Base-by-base conservation (phyloP, 2,888 invertebrate species). In the Melinaea menophilus region DNA sequence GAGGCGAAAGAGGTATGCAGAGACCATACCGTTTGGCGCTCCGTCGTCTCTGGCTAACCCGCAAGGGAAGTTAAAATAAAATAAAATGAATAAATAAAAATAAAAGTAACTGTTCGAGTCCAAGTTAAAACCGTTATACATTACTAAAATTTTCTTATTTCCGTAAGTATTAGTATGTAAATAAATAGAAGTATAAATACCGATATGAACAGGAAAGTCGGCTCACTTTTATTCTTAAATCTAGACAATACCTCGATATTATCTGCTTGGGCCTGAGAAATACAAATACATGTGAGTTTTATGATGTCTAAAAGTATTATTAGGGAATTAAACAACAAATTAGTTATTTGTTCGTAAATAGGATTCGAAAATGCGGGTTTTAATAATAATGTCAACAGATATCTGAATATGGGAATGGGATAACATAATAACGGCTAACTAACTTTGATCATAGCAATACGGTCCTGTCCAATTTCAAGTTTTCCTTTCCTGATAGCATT, bases 141-240 rank as follows among this genome's bases (percentile, higher is more conserved):
- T 9, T 51, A 31, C 7, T 5, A 33, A 51, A 55, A 55, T 22
- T 11, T 13, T 35, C 4, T 47, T 45, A 9, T 35, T 48, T 35
- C 56, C 9, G 34, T 7, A 12, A 9, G 9, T 41, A 41, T 3
- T 9, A 9, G 37, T 5, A n/a, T 22, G n/a, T 2, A 33, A 35
- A 55, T 12, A n/a, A 48, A 22, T 31, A n/a, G 56, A 62, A 46
- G 34, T 55, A 61, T 61, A 71, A 62, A 73, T 73, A 88, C 92
- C 90, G 91, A 74, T 22, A 94, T 92, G 72, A 95, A 94, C 68
- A 95, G 90, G 86, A 95, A 95, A 0, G 92, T 92, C 0, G 95
- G 95, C 79, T 95, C 94, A 78, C 95, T 94, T 69, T 87, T 92
- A 11, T 92, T 87, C 62, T 92, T 89, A 79, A 95, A 95, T 68